Base-by-base conservation (phyloP, 2,888 invertebrate genomes). In the Kryphioiulus occultus region DNA sequence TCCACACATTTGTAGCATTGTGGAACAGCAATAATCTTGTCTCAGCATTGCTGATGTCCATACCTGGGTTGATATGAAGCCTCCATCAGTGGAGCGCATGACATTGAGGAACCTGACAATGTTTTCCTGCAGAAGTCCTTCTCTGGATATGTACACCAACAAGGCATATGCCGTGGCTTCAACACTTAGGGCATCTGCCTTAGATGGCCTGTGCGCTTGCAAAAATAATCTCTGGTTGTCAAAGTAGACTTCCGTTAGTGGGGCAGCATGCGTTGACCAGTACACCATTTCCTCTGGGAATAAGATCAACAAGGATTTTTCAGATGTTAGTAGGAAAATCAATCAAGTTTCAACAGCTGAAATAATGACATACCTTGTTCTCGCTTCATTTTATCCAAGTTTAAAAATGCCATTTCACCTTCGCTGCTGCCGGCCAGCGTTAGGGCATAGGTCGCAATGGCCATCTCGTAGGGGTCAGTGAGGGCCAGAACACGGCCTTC, bases 381-480 rank as follows among this genome's bases (percentile, higher is more conserved):
- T 68, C 89, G 89, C 78, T 90, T 90, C 44, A 90, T 89, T 3
- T 87, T 59, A 85, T 91, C 91, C 44, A 92, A 90, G 39, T 89
- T 89, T 35, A 89, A 89, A 88, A 91, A 92, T 0, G 92, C 92
- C 17, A 90, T 89, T 88, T 92, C 92, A 85, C 91, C 91, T 78
- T 92, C 91, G 9, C 90, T 90, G 88, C 92, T 92, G 87, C 92
- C 91, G 17, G 91, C 90, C 1, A 92, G 85, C 17, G 91, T 91
- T 30, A 94, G 90, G 2, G 93, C 93, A 89, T 93, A 93, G 0
- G 93, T 91, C 1, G 92, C 91, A 84, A 94, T 92, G 10, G 93
- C 92, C 88, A 93, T 89, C 88, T 93, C 92, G 90, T 93, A 93
- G 0, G 93, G 92, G 89, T 93, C 93, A 0, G 87, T 89, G 42